phyloP scores from a whole-genome alignment of 2,797 vertebrate genomes.

The Pempheris klunzingeri region DNA sequence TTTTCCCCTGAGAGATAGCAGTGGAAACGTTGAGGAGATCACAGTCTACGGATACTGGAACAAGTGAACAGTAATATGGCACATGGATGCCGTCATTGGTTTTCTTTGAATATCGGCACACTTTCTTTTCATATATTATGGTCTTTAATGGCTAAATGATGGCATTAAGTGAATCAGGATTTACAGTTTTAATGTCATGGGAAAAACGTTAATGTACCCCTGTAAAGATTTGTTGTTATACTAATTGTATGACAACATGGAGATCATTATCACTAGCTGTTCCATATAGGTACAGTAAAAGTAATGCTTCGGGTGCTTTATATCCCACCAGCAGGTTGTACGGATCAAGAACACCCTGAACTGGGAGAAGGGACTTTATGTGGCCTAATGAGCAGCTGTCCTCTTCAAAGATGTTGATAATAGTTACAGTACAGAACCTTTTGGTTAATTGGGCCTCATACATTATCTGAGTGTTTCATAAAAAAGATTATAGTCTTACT shows the following conservation, averaged over 20 bases:
- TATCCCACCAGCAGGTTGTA: conserved; percentile 15
- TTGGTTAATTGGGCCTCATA: conserved; percentile 27
- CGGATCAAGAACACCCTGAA: neutral
- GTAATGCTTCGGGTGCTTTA: conserved; percentile 39
- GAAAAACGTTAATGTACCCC: neutral
- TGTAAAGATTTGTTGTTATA: conserved; percentile 14
- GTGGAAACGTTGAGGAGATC: conserved; percentile 60
- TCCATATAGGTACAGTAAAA: conserved; percentile 25
- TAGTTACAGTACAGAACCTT: conserved; percentile 25
- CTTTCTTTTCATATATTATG: conserved; percentile 4
- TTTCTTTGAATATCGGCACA: conserved; percentile 27
- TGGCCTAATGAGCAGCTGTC: conserved; percentile 55
- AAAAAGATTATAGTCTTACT: conserved; percentile 6
- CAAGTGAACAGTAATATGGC: conserved; percentile 58
- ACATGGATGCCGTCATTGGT: conserved; percentile 42
- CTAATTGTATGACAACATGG: conserved; percentile 23
- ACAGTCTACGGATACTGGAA: conserved; percentile 46
- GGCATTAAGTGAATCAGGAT: conserved; percentile 5
- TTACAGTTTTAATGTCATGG: neutral
- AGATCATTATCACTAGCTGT: conserved; percentile 11
- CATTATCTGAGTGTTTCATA: conserved; percentile 23
- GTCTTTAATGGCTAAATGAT: conserved; percentile 11
- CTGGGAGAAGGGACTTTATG: conserved; percentile 17
- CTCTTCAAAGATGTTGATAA: conserved; percentile 43
- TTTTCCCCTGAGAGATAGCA: conserved; percentile 48